Conservation (phyloP, 2,113 vertebrate genomes). For the Rhinolophus sinicus region DNA sequence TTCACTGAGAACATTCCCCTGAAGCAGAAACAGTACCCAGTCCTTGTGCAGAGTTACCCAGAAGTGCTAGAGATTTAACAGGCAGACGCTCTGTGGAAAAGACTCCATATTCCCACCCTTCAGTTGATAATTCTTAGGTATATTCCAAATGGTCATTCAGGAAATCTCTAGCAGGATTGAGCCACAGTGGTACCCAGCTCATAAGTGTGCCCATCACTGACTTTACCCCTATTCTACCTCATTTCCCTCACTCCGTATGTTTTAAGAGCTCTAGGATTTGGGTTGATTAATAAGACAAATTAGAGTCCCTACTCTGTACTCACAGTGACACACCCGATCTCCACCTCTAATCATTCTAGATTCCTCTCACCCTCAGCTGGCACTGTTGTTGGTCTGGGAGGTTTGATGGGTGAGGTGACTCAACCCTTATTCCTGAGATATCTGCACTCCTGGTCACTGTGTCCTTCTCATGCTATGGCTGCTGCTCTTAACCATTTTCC, state of each 20-base stretch:
- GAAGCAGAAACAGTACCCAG: no score
- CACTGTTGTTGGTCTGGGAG: no score
- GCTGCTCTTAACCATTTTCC: not conserved
- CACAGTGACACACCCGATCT: no score
- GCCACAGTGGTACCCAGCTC: not conserved
- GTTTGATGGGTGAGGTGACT: not conserved
- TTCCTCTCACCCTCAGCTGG: not conserved
- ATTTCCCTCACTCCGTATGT: not conserved
- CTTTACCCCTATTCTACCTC: not conserved
- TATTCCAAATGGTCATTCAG: not conserved
- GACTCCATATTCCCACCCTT: not conserved
- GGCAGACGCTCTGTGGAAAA: not conserved
- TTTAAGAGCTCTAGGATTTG: not conserved
- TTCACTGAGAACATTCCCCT: not conserved
- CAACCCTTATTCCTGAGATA: not conserved
- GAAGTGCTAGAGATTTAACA: not conserved
- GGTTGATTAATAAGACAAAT: not conserved
- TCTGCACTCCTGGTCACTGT: not conserved
- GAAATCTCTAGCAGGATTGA: not conserved
- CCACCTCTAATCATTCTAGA: not conserved
- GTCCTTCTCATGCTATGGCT: not conserved
- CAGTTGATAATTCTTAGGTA: not conserved
- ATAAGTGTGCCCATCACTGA: not conserved
- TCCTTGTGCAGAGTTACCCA: not conserved
- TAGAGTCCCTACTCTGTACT: not conserved